Evolutionary conservation across 2,113 vertebrate species (phyloP), one percentile per base, ranked within the genome.

Genomic region (Ivindomyrus marchei): DNA sequence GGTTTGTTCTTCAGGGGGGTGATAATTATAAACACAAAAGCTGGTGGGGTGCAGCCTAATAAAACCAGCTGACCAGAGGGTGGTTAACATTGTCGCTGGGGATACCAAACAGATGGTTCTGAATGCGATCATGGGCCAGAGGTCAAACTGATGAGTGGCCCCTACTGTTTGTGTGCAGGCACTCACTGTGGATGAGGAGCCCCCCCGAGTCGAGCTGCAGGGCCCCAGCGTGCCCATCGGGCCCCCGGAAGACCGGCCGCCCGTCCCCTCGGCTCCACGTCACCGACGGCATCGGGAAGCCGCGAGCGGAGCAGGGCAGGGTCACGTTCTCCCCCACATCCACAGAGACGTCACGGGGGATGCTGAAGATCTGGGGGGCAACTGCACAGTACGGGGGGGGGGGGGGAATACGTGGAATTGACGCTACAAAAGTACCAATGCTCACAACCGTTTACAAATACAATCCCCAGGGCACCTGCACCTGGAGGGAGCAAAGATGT

Each of bases 141-240:
- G 31, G 49, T 31, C 31, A 36, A 36, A 15, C 27, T 36, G 49
- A 13, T n/a, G 80, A 84, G 8, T n/a, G 27, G 80, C 19, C 80
- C 8, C 31, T 21, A 45, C 1, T 85, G 45, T 85, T 45, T 1
- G 45, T 21, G 21, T n/a, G 15, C n/a, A 31, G 3, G 27, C 92
- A 94, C 98, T 97, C 96, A 98, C 98, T 96, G 90, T 96, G 92
- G 13, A 98, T 96, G 92, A 96, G 93, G 88, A 98, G 96, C 90
- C 95, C 93, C 3, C 96, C 96, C 0, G 93, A 92, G 24, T 96
- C 93, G 3, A 94, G 92, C 80, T 93, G 95, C 88, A 93, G 87
- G 53, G 93, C 92, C 91, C 89, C 90, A 11, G 93, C 85, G 1
- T 2, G 88, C 4, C 1, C 77, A 58, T 88, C 36, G 0, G 93